A percentile compares a stretch with the other conserved stretches of the same genome.
Evolutionary conservation across 2,888 invertebrate species (phyloP).

Genomic region (Megastigmus dorsalis): DNA sequence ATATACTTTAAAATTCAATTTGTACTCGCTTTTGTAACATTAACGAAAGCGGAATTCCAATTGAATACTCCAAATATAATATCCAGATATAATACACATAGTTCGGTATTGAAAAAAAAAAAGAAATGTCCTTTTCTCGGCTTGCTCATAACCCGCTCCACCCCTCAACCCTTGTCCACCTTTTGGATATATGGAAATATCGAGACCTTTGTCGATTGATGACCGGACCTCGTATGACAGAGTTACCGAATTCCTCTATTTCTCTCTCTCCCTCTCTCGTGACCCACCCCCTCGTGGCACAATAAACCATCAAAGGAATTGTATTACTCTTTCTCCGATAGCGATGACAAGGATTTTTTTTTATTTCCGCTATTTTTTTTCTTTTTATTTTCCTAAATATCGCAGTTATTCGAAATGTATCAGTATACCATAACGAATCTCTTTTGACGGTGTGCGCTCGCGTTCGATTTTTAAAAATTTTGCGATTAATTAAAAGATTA

Average conservation of each 20-base stretch:
- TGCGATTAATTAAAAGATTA: too few relatives aligned
- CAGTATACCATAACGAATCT: neutral
- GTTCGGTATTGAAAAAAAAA: neutral
- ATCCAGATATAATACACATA: slow-evolving; percentile 24
- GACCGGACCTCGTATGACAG: slow-evolving; percentile 37
- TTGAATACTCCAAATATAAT: slow-evolving; percentile 39
- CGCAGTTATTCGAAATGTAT: neutral
- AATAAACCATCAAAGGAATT: slow-evolving; percentile 41
- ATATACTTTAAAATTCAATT: slow-evolving; percentile 4
- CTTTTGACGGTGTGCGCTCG: too few relatives aligned
- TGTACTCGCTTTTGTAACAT: slow-evolving; percentile 36
- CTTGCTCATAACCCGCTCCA: too few relatives aligned
- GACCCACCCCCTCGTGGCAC: too few relatives aligned
- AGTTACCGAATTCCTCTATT: slow-evolving; percentile 10
- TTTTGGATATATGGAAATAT: too few relatives aligned
- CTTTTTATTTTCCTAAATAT: neutral
- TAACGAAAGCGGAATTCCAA: slow-evolving; percentile 36
- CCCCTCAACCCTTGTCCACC: too few relatives aligned
- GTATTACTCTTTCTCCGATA: slow-evolving; percentile 30
- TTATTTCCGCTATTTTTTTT: neutral
- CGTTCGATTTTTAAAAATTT: too few relatives aligned
- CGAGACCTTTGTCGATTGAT: slow-evolving; percentile 42
- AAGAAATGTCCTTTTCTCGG: too few relatives aligned
- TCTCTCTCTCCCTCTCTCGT: too few relatives aligned
- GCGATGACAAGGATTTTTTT: slow-evolving; percentile 6